Base-by-base conservation (phyloP, 1,140 invertebrate species). In the Drosophila malerkotliana region DNA sequence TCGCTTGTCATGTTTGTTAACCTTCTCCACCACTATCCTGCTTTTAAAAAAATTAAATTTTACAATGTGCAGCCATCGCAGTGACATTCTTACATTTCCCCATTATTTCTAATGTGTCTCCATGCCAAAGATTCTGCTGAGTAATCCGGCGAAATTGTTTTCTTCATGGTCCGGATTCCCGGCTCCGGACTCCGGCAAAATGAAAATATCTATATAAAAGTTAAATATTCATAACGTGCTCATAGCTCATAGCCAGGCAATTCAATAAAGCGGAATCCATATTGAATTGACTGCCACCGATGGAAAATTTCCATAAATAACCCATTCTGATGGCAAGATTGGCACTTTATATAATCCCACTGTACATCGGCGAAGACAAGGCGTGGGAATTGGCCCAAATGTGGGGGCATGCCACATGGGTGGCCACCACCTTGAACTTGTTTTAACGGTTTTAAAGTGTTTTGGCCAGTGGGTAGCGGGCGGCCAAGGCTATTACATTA, bases 211-310 rank as follows among this genome's bases (percentile, higher is more conserved):
- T 71, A 71, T 34, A 71, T 71, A 71, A 72, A 71, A 39, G 28
- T 72, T 9, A 72, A 72, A 72, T 72, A 72, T 72, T 71, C 48
- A 72, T 72, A 60, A 72, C 44, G 55, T 52, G 67, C 68, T 28
- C 26, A 28, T 28, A 71, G 52, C 47, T 37, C 47, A 69, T 39
- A 15, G 32, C 37, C 45, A 47, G 59, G 41, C 72, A 59, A 75
- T 75, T 76, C 61, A 76, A 76, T 76, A 72, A 79, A 68, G 48
- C 54, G 48, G 21, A 66, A 79, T 55, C 41, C 61, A 68, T 49
- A 57, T 54, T 52, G 39, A 59, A 67, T 52, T 57, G 68, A 59
- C 69, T 55, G 18, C 41, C 66, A 39, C 41, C 64, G 44, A 39
- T 32, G 24, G 49, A 9, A 66, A 55, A 48, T 54, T 64, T 61